phyloP scores from a whole-genome alignment of 2,113 vertebrate genomes.

The Odobenus rosmarus region DNA sequence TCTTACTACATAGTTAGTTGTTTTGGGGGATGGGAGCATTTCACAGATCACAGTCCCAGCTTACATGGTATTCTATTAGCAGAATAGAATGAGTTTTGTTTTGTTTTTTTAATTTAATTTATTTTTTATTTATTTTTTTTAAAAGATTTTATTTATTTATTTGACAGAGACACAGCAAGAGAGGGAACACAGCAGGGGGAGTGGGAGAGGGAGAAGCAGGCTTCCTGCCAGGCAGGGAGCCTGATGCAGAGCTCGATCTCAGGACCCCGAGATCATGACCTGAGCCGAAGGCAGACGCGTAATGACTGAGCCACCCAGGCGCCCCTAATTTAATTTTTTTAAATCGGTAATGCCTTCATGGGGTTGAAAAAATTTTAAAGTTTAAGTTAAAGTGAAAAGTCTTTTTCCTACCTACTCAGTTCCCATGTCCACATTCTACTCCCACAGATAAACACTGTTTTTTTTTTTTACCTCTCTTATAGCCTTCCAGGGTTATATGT shows the following conservation, averaged over 20 bases:
- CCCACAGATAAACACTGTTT: not conserved
- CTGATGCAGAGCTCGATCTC: too few relatives aligned
- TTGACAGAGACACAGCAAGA: too few relatives aligned
- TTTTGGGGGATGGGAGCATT: not conserved
- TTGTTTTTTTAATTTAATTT: not conserved
- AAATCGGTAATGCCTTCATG: not conserved
- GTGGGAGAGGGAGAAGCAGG: too few relatives aligned
- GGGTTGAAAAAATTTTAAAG: not conserved
- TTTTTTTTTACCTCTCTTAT: not conserved
- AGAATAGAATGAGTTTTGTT: not conserved
- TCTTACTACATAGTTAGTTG: conserved; percentile 9
- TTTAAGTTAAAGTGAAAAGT: not conserved
- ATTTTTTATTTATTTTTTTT: too few relatives aligned
- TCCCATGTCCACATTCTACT: not conserved
- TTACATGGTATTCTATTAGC: not conserved
- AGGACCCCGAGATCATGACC: too few relatives aligned
- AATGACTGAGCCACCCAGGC: too few relatives aligned
- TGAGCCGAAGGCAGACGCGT: too few relatives aligned
- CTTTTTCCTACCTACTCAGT: not conserved
- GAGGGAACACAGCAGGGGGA: too few relatives aligned
- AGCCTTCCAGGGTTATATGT: not conserved
- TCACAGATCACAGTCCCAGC: not conserved
- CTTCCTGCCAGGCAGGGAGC: too few relatives aligned
- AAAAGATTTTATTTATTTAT: too few relatives aligned
- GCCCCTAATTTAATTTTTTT: not conserved